A percentile compares a stretch with the other conserved stretches of the same genome.
Evolutionary conservation across 1,140 invertebrate species (phyloP).

Genomic region (Mamestra configurata): DNA sequence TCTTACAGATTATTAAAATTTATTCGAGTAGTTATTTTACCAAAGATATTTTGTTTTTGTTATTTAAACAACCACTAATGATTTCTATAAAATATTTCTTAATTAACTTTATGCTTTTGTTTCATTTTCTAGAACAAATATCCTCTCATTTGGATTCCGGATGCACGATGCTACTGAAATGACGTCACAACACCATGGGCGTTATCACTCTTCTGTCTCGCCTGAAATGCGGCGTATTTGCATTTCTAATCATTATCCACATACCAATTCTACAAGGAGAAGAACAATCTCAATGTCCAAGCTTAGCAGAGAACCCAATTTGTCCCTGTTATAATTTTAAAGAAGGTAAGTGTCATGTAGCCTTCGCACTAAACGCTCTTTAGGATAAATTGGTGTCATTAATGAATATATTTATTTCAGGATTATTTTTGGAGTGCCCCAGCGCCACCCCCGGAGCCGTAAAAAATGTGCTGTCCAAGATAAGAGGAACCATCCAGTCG

Average conservation of each 20-base stretch:
- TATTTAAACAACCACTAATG: neutral
- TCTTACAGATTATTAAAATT: neutral
- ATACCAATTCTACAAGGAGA: slow-evolving; percentile 85
- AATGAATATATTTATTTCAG: slow-evolving; percentile 72
- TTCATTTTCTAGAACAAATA: slow-evolving; percentile 26
- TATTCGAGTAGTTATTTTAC: neutral
- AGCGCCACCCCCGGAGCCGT: slow-evolving; percentile 91
- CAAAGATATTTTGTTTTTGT: neutral
- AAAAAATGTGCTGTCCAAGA: slow-evolving; percentile 89
- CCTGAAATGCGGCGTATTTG: slow-evolving; percentile 80
- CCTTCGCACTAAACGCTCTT: neutral
- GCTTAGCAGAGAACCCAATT: slow-evolving; percentile 91
- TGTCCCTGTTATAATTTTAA: slow-evolving; percentile 97
- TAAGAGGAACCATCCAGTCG: slow-evolving; percentile 93
- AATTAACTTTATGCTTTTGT: neutral
- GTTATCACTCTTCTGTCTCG: slow-evolving; percentile 73
- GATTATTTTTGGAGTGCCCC: slow-evolving; percentile 96
- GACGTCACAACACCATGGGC: slow-evolving; percentile 82
- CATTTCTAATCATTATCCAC: slow-evolving; percentile 80
- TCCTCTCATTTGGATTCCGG: slow-evolving; percentile 54
- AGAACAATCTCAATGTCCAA: slow-evolving; percentile 90
- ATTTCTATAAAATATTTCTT: neutral
- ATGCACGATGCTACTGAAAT: slow-evolving; percentile 83
- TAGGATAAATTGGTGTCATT: neutral
- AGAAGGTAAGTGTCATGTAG: slow-evolving; percentile 89